These are phyloP conservation scores for Neostethus bicornis DNA, from an alignment of 2,797 vertebrate genomes.

Conservation along the genomic window DNA sequence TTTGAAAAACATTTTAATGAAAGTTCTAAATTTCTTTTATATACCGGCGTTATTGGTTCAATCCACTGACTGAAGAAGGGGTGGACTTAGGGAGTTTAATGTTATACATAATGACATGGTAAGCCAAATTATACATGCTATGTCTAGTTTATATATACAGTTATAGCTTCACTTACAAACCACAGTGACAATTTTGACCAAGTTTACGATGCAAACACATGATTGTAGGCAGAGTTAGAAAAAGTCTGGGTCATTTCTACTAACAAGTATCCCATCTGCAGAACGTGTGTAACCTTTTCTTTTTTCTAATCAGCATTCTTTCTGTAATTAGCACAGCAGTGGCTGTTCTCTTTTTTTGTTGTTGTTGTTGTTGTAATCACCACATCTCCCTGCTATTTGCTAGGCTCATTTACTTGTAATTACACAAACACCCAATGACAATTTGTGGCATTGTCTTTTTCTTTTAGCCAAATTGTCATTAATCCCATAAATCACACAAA, in stretches of 20 bases:
- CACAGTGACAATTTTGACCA: constrained; percentile 13
- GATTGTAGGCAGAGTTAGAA: constrained; percentile 16
- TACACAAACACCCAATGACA: constrained; percentile 66
- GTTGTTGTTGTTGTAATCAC: constrained; percentile 48
- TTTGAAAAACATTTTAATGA: not conserved
- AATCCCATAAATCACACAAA: constrained; percentile 55
- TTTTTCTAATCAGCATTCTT: constrained; percentile 36
- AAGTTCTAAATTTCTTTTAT: not conserved
- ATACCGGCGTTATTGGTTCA: not conserved
- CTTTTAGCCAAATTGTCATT: constrained; percentile 75
- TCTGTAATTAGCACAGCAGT: constrained; percentile 52
- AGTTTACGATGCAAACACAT: constrained; percentile 10
- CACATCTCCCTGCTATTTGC: constrained; percentile 69
- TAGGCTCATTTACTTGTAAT: constrained; percentile 73
- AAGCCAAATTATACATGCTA: no score
- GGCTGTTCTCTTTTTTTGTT: constrained; percentile 23
- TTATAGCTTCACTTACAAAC: no score
- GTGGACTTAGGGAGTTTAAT: no score
- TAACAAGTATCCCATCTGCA: constrained; percentile 20
- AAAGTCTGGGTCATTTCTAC: constrained; percentile 4
- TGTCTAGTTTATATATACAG: no score
- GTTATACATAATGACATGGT: no score
- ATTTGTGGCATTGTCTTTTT: constrained; percentile 64
- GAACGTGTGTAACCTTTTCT: constrained; percentile 23
- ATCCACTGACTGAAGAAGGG: not conserved